Evolutionary conservation across 2,888 invertebrate genomes (phyloP).

Genomic region (Augochlorella aurata): DNA sequence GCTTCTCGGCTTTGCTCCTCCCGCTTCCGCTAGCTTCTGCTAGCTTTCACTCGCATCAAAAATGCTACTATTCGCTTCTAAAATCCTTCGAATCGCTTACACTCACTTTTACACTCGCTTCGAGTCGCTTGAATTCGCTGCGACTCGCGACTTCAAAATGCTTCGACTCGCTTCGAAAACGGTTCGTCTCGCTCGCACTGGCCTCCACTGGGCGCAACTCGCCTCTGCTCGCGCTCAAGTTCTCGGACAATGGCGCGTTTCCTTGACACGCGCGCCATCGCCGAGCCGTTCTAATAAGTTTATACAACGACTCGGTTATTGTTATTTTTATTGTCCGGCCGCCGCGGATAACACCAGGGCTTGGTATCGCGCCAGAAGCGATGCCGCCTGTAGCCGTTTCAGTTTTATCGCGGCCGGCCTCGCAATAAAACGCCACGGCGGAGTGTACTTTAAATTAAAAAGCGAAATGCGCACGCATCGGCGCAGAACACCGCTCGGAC

Average conservation of each 20-base stretch:
- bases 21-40: not conserved
- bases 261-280: not conserved
- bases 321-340: slow-evolving; percentile 31
- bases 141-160: too few species aligned
- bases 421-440: slow-evolving; percentile 9
- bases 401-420: slow-evolving; percentile 9
- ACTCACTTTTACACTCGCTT: too few species aligned
- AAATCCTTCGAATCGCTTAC: too few species aligned
- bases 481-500: not conserved
- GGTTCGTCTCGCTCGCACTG: too few species aligned
- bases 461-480: not conserved
- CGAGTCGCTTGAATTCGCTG: too few species aligned
- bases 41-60: too few species aligned
- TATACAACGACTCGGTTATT: not conserved
- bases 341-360: slow-evolving; percentile 14
- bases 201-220: too few species aligned
- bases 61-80: too few species aligned
- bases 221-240: not conserved
- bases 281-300: slow-evolving; percentile 25
- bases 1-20: not conserved
- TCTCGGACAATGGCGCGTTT: not conserved
- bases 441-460: slow-evolving; percentile 18
- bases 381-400: slow-evolving; percentile 17
- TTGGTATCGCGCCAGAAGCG: slow-evolving; percentile 26
- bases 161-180: too few species aligned